Evolutionary conservation across 2,113 vertebrate species (phyloP), one percentile per base, ranked within the genome.

Genomic region (Lucifuga dentata): DNA sequence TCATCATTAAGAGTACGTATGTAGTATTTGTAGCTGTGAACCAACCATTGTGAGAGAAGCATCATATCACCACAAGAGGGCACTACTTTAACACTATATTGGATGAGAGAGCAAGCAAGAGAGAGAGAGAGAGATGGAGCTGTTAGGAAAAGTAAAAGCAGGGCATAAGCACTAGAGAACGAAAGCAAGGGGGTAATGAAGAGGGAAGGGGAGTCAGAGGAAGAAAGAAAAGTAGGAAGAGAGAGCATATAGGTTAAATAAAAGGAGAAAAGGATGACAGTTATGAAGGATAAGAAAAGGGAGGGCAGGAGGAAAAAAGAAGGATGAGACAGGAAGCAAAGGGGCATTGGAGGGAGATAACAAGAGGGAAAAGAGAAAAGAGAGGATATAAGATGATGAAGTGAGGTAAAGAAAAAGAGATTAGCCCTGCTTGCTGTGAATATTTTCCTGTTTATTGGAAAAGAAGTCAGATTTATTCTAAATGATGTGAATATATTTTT

Each of bases 21-120:
- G n/a, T n/a, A 8, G 5, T 23, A 40, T 46, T 29, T 12, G 33
- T n/a, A 20, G 5, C n/a, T n/a, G 1, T 12, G 35, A 24, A 38
- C 3, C 2, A 51, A 17, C 36, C 11, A 3, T 26, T 21, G 19
- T 7, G 9, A 45, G 23, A 38, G 13, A 16, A 66, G 12, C 1
- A 9, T 19, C 33, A 11, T 16, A 46, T 67, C 24, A 17, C 76
- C 87, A 88, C 82, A 13, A 79, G 87, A 74, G 81, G 87, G 84
- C 82, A 40, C 51, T 56, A 35, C 55, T 12, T 45, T 60, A 77
- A 73, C 32, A 29, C 8, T 36, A 13, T 21, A 74, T 74, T 26
- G 10, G 5, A 21, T 10, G 20, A 59, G 7, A 12, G 5, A 10
- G 5, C 0, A 10, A 5, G 3, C 33, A 13, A 24, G 49, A 8